Evolutionary conservation across 2,888 invertebrate genomes (phyloP), one percentile per base, ranked within the genome.

Genomic region (Philonicus albiceps): DNA sequence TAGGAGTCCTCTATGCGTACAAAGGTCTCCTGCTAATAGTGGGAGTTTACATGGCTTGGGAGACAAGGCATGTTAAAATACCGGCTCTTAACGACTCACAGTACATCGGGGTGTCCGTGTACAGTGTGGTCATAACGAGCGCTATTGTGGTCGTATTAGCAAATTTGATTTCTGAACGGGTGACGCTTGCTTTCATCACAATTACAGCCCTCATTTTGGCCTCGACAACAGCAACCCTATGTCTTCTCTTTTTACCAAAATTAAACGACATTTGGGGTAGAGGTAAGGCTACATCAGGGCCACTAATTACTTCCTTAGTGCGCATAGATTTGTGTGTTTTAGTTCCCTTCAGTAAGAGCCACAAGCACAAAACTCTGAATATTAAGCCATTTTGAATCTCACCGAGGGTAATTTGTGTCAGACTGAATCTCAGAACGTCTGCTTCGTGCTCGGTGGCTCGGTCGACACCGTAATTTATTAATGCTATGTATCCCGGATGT

Each of bases 41-140:
- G 87, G 98, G 98, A 0, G 96, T 97, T 3, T 98, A 97, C 93
- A 98, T 98, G 98, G 98, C 98, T 0, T 98, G 98, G 98, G 97
- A 98, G 93, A 98, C 98, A 11, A 94, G 97, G 84, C 96, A 96
- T 91, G 97, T 98, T 31, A 97, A 98, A 93, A 97, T 98, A 89
- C 96, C 97, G 16, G 97, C 97, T 0, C 93, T 98, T 34, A 98
- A 98, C 92, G 98, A 98, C 93, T 98, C 98, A 5, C 97, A 97
- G 91, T 97, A 98, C 92, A 98, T 98, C 89, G 98, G 97, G 13
- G 96, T 98, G 91, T 97, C 97, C 89, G 98, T 98, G 0, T 98
- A 98, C 91, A 97, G 96, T 83, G 97, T 97, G 0, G 97, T 98
- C 81, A 96, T 98, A 88, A 96, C 96, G 76, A 97, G 97, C 89